These are phyloP conservation scores for Philypnodon macrostomus DNA, from an alignment of 2,797 vertebrate species.

Conservation along the genomic window DNA sequence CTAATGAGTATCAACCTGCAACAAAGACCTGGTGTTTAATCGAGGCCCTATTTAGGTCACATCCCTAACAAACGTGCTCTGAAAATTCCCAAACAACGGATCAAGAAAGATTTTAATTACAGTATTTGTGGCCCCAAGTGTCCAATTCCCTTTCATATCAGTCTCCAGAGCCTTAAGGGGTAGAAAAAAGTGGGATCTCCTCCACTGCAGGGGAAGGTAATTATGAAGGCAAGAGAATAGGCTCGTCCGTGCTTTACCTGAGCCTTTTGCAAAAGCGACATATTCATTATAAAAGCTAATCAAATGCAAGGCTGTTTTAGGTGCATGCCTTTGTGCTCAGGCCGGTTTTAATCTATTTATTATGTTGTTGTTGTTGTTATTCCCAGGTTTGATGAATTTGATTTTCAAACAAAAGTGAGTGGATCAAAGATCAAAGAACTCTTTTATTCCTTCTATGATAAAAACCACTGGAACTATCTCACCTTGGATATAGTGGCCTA, in stretches of 20 bases:
- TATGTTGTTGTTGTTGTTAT: constrained; percentile 76
- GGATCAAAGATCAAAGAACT: constrained; percentile 81
- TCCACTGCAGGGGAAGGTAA: constrained; percentile 72
- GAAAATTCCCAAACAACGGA: constrained; percentile 76
- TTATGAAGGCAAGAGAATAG: constrained; percentile 72
- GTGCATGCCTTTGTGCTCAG: constrained; percentile 70
- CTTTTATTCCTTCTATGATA: constrained; percentile 60
- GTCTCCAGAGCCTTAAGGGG: constrained; percentile 72
- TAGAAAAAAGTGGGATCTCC: constrained; percentile 69
- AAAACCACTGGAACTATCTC: constrained; percentile 62
- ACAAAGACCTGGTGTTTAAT: constrained; percentile 77
- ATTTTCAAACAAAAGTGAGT: constrained; percentile 83
- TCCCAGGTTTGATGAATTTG: constrained; percentile 79
- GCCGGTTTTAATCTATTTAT: constrained; percentile 63
- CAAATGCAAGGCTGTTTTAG: constrained; percentile 78
- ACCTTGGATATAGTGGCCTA: constrained; percentile 71
- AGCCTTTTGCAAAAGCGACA: constrained; percentile 79
- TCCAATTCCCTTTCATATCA: constrained; percentile 85
- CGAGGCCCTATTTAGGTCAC: constrained; percentile 82
- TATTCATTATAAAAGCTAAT: constrained; percentile 82
- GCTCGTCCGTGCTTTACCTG: constrained; percentile 74
- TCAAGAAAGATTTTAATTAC: constrained; percentile 83
- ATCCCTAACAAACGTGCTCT: constrained; percentile 72
- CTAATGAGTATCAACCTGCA: constrained; percentile 74
- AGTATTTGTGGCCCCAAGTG: constrained; percentile 79